Base-by-base conservation (phyloP, 2,888 invertebrate species). In the Pachliopta kotzebuea region DNA sequence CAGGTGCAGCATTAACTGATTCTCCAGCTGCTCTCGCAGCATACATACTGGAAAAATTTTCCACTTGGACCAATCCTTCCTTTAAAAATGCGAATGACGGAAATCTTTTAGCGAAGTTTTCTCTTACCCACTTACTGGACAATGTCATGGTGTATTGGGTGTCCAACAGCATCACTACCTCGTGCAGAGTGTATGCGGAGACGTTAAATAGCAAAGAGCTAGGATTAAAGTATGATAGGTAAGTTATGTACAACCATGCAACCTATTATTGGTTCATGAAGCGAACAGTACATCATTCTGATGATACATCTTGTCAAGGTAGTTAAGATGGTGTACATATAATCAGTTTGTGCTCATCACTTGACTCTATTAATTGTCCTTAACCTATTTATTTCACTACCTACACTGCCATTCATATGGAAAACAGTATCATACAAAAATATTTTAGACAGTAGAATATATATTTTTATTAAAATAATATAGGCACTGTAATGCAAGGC, bases 11-110 rank as follows among this genome's bases (percentile, higher is more conserved):
- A 0, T 80, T 98, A 55, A 90, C 93, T 2, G 96, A 97, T 74
- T 95, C 96, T 0, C 98, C 98, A 0, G 93, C 95, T 0, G 98
- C 97, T 0, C 84, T 98, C 65, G 97, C 97, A 0, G 96, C 96
- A 0, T 98, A 98, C 76, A 96, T 98, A 61, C 83, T 98, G 17
- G 98, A 98, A 76, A 98, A 98, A 81, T 98, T 97, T 86, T 94
- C 92, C 76, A 94, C 75, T 8, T 96, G 86, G 95, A 96, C 88
- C 81, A 96, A 88, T 83, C 94, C 72, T 0, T 78, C 82, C 0
- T 88, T 88, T 75, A 88, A 83, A 21, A 75, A 84, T 0, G 84
- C 93, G 0, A 78, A 83, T 0, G 95, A 96, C 75, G 96, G 96
- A 0, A 95, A 94, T 3, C 83, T 96, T 0, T 81, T 92, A 0